These are phyloP conservation scores for Caenorhabditis sp. DNA, from an alignment of 2,888 invertebrate species.

Conservation along the genomic window DNA sequence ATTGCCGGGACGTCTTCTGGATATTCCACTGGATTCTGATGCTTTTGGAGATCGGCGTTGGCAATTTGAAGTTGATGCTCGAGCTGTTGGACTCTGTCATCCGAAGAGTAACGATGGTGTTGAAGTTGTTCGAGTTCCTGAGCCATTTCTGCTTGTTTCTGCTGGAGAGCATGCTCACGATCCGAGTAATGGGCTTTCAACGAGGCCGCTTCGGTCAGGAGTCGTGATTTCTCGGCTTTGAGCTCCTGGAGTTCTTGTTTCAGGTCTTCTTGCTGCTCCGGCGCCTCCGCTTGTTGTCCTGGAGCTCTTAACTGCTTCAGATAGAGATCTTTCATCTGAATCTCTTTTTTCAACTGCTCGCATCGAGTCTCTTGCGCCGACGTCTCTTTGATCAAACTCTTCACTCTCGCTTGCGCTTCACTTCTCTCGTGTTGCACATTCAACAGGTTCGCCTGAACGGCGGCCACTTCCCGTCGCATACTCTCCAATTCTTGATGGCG, in stretches of 20 bases:
- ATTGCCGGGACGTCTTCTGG: constrained; percentile 4
- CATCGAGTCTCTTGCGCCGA: constrained; percentile 61
- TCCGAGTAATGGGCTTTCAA: constrained; percentile 53
- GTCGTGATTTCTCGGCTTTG: constrained; percentile 34
- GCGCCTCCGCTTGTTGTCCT: not conserved
- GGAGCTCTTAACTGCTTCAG: constrained; percentile 61
- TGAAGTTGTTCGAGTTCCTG: constrained; percentile 34
- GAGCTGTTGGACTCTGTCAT: constrained; percentile 34
- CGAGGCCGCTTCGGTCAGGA: constrained; percentile 29
- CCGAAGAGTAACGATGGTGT: constrained; percentile 1
- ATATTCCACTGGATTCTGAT: not conserved
- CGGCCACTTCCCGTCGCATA: constrained; percentile 63
- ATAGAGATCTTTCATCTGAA: constrained; percentile 70
- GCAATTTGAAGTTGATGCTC: constrained; percentile 40
- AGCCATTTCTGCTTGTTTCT: constrained; percentile 43
- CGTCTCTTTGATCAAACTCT: constrained; percentile 70
- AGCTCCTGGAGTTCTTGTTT: constrained; percentile 13
- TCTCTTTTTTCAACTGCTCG: constrained; percentile 57
- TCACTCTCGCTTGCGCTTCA: constrained; percentile 75
- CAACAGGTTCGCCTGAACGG: constrained; percentile 69
- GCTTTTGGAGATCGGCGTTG: constrained; percentile 14
- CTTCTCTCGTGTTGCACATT: constrained; percentile 75
- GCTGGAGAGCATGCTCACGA: constrained; percentile 48
- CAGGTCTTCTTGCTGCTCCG: not conserved
- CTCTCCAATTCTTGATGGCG: constrained; percentile 60